Evolutionary conservation across 2,113 vertebrate species (phyloP).

Genomic region (Trogon melanurus): DNA sequence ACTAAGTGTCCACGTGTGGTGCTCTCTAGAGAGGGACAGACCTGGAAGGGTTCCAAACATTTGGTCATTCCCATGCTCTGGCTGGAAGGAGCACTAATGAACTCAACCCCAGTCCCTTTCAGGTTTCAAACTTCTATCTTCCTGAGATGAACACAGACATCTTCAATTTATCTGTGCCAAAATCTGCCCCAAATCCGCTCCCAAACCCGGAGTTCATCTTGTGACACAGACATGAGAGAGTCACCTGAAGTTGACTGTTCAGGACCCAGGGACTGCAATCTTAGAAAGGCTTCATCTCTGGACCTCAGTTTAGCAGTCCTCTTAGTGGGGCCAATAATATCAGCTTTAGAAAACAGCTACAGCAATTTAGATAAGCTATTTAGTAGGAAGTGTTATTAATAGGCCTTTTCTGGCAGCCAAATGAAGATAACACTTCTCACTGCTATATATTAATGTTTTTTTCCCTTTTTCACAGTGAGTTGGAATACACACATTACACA

Average conservation of each 20-base stretch:
- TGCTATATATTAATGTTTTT: background rate
- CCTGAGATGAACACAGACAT: background rate
- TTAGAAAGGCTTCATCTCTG: background rate
- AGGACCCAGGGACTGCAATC: background rate
- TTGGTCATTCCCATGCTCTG: background rate
- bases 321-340: background rate
- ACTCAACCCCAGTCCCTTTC: background rate
- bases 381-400: background rate
- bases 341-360: background rate
- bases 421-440: background rate
- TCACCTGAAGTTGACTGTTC: background rate
- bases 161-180: background rate
- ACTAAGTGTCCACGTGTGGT: background rate
- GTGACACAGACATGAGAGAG: background rate
- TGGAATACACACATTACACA: background rate
- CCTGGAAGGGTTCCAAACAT: background rate
- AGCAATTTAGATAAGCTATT: background rate
- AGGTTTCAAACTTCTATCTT: background rate
- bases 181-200: background rate
- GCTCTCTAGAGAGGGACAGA: background rate
- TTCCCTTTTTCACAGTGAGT: background rate
- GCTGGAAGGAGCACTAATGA: background rate
- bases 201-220: background rate
- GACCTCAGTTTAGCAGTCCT: background rate
- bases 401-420: background rate